Evolutionary conservation across 1,140 invertebrate species (phyloP), one percentile per base, ranked within the genome.

Genomic region (Nebria ingens): DNA sequence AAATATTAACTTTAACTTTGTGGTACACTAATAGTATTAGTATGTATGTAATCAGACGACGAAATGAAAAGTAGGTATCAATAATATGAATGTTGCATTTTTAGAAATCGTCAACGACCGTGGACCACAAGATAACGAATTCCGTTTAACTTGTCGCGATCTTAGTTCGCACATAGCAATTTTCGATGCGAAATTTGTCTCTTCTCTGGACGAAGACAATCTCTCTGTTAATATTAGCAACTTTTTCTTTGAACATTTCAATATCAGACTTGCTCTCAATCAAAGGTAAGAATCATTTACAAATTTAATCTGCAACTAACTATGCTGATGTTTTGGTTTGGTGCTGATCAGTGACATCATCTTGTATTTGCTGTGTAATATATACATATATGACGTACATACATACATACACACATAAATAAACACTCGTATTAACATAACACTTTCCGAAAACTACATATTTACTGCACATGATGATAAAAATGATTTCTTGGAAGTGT

Each of bases 101-200:
- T 6, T 71, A 76, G 75, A 78, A 71, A 73, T 76, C 54, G 74
- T 78, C 17, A 74, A 76, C 61, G 74, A 76, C 59, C 72, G 73
- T 61, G 68, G 67, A 61, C 76, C 75, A 54, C 64, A 73, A 61
- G 69, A 75, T 59, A 67, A 64, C 57, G 69, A 71, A 56, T 73
- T 78, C 57, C 67, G 73, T 2, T 64, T 78, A 3, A 76, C 73
- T 1, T 78, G 76, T 60, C 68, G 73, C 6, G 68, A 74, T 3
- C 55, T 78, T 51, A 73, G 76, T 62, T 69, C 70, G 2, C 73
- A 74, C 58, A 71, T 78, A 19, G 76, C 74, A 2, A 65, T 78
- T 2, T 63, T 78, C 50, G 75, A 78, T 53, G 74, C 74, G 2
- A 73, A 70, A 65, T 76, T 75, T 61, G 74, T 72, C 11, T 65